Base-by-base conservation (phyloP, 1,140 invertebrate species). In the Trichoplusia ni region DNA sequence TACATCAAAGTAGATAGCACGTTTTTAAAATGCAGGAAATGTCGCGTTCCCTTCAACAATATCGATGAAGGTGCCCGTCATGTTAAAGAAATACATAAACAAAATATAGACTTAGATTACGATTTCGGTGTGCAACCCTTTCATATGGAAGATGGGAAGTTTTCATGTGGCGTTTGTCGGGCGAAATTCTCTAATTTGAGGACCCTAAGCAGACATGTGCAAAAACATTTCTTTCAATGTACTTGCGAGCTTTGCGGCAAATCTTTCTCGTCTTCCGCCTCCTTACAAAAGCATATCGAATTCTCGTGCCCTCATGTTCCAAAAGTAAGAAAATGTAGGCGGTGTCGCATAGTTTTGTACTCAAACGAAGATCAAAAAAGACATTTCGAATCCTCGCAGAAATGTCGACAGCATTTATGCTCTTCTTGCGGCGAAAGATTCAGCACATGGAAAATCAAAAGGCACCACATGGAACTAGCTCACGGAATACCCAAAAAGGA, bases 231-330 rank as follows among this genome's bases (percentile, higher is more conserved):
- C 16, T 75, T 84, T 2, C 89, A 86, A 2, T 91, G 81, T 64
- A 87, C 82, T 0, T 92, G 92, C 46, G 89, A 92, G 11, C 73
- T 81, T n/a, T 92, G 92, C 29, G 89, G 85, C 0, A 91, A 91
- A 42, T 84, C 85, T 0, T 92, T 91, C 59, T 83, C 87, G 2
- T 83, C 84, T 0, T 69, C 69, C 0, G 72, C 74, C 0, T 73
- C 79, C 0, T 46, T 86, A 4, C 72, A 71, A 25, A 38, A 51
- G 4, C 73, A 75, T 42, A 27, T 67, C 2, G 63, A 64, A 21
- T 53, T 37, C 16, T 44, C 35, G 4, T 69, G 67, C 11, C 11
- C 38, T 0, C 33, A 60, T 5, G 35, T 25, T 0, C 29, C 11
- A 4, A 63, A 69, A 8, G 37, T 61, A 23, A 19, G 38, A 1